Base-by-base conservation (phyloP, 1,140 invertebrate species). In the Pseudomyrmex pallidus region DNA sequence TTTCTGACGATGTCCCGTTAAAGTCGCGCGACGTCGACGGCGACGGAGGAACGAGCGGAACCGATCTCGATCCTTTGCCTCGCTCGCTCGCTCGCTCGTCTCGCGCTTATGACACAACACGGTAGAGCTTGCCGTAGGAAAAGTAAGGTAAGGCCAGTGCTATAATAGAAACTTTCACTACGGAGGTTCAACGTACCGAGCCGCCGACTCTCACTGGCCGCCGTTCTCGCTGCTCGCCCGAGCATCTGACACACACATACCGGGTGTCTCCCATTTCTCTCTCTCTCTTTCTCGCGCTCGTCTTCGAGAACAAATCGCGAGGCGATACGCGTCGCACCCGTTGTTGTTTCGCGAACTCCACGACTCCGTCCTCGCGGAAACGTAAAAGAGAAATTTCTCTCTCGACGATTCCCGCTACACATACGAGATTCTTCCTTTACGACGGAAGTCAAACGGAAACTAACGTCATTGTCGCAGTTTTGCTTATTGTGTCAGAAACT, bases 111-210 rank as follows among this genome's bases (percentile, higher is more conserved):
- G 93, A 94, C 93, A 94, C 93, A 94, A 94, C 92, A 84, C 76
- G 85, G 89, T 88, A 87, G 89, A 91, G 90, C 90, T 93, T 93
- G 91, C 90, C 90, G 88, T 92, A 94, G 93, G 93, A 94, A 93
- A 94, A 94, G 93, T 93, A 94, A 94, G 92, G 94, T 94, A 94
- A 94, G 94, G 93, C 94, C 93, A 93, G 92, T 94, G 93, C 91
- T 94, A 94, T 94, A 94, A 94, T 94, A 94, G 93, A 93, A 94
- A 94, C 94, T 94, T 94, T 94, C 94, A 94, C 94, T 94, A 90
- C 91, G 87, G 87, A 93, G 93, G 94, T 94, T 94, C 94, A 94
- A 94, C 90, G 94, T 92, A 93, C 94, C 88, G 88, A 86, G 78
- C 78, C 89, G 86, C 89, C 63, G 89, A 92, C 93, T 93, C 93